phyloP scores from a whole-genome alignment of 2,888 invertebrate genomes.

The Malachius bipustulatus region DNA sequence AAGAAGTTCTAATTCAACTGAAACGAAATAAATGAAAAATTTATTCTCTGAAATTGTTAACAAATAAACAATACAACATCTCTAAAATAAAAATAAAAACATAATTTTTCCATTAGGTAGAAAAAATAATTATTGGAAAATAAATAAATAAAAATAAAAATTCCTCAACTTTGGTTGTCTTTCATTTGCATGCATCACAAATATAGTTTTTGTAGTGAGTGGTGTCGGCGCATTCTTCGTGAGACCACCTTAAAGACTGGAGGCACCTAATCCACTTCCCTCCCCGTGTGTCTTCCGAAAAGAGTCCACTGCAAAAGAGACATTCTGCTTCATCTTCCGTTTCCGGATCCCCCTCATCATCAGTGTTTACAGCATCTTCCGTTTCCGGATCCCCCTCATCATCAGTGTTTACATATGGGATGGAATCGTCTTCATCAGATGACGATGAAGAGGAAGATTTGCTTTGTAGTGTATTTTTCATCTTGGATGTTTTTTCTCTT shows the following conservation, averaged over 20 bases:
- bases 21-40: too few species aligned
- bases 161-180: too few species aligned
- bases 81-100: too few species aligned
- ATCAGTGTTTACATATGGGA: too few species aligned
- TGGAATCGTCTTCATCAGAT: slow-evolving; percentile 12
- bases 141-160: too few species aligned
- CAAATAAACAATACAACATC: too few species aligned
- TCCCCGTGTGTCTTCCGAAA: slow-evolving; percentile 9
- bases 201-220: slow-evolving; percentile 9
- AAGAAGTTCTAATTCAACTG: too few species aligned
- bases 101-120: too few species aligned
- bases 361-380: slow-evolving; percentile 6
- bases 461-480: slow-evolving; percentile 1
- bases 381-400: slow-evolving; percentile 6
- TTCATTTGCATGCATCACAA: slow-evolving; percentile 7
- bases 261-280: slow-evolving; percentile 10
- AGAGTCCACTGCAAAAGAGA: slow-evolving; percentile 11
- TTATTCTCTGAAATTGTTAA: too few species aligned
- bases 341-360: slow-evolving; percentile 7
- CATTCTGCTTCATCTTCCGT: slow-evolving; percentile 7
- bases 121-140: too few species aligned
- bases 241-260: slow-evolving; percentile 9
- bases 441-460: slow-evolving; percentile 8
- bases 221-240: slow-evolving; percentile 9
- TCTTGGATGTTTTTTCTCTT: background rate